Percentiles rank a stretch among this genome's conserved stretches.
Evolutionary conservation across 2,888 invertebrate species (phyloP).

Genomic region (Coenonympha glycerion): DNA sequence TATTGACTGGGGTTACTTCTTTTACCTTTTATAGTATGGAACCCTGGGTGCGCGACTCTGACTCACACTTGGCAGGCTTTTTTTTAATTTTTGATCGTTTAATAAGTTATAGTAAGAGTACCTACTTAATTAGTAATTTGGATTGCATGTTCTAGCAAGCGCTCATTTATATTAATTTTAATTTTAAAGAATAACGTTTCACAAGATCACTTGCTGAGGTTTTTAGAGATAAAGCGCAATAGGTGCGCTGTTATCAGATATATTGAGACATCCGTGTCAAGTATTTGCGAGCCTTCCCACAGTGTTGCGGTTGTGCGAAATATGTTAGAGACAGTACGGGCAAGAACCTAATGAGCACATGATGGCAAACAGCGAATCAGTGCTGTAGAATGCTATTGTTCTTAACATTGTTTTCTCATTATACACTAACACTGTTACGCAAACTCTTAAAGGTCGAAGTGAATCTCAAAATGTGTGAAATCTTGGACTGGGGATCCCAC

Average conservation of each 20-base stretch:
- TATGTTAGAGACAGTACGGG: constrained; percentile 27
- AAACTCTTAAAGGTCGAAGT: constrained; percentile 7
- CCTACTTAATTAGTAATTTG: too few species aligned
- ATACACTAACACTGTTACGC: constrained; percentile 17
- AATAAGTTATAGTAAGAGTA: too few species aligned
- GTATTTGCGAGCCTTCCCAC: constrained; percentile 28
- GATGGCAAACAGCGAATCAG: constrained; percentile 4
- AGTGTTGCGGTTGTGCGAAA: constrained; percentile 22
- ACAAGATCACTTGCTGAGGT: neutral
- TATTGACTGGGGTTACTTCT: too few species aligned
- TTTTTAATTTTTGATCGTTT: too few species aligned
- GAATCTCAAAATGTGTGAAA: constrained; percentile 24
- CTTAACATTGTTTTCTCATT: constrained; percentile 2
- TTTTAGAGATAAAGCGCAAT: neutral
- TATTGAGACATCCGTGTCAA: constrained; percentile 25
- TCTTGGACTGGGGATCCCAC: constrained; percentile 10
- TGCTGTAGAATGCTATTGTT: neutral
- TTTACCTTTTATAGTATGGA: too few species aligned
- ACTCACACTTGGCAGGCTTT: too few species aligned
- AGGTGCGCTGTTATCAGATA: constrained; percentile 16
- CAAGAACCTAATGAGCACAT: constrained; percentile 22
- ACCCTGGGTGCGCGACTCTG: too few species aligned
- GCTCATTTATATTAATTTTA: too few species aligned
- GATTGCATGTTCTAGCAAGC: too few species aligned
- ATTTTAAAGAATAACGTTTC: neutral